Conservation (phyloP, 2,113 vertebrate species). For the Eolophus roseicapilla region DNA sequence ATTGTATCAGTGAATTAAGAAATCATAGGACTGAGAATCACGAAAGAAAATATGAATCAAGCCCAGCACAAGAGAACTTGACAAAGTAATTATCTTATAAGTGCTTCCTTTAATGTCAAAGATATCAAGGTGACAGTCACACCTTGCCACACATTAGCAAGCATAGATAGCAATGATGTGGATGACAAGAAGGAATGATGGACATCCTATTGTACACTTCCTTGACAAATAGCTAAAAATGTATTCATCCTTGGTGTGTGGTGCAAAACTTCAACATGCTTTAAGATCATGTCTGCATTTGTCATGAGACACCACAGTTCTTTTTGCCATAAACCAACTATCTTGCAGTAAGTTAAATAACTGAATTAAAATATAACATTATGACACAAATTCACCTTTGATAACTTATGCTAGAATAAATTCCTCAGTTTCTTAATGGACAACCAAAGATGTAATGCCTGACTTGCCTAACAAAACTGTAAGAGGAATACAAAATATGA, state of each 20-base stretch:
- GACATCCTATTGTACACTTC: background rate
- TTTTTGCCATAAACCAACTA: background rate
- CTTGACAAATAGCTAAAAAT: background rate
- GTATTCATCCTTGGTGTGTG: background rate
- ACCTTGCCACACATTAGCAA: background rate
- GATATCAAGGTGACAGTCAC: background rate
- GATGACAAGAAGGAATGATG: background rate
- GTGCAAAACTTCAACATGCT: background rate
- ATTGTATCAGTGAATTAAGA: background rate
- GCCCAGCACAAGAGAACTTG: background rate
- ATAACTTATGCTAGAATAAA: background rate
- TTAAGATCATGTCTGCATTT: background rate
- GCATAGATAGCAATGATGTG: background rate
- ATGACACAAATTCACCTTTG: background rate
- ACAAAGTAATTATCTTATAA: background rate
- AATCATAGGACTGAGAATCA: background rate
- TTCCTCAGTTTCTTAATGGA: background rate
- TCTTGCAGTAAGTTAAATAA: background rate
- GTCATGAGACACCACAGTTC: background rate
- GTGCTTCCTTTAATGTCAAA: background rate
- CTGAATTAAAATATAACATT: background rate
- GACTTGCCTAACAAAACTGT: background rate
- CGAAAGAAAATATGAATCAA: background rate
- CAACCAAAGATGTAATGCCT: background rate
- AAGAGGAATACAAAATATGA: background rate